These are phyloP conservation scores for Tolmerus cingulatus DNA, from an alignment of 2,888 invertebrate genomes.

Conservation along the genomic window DNA sequence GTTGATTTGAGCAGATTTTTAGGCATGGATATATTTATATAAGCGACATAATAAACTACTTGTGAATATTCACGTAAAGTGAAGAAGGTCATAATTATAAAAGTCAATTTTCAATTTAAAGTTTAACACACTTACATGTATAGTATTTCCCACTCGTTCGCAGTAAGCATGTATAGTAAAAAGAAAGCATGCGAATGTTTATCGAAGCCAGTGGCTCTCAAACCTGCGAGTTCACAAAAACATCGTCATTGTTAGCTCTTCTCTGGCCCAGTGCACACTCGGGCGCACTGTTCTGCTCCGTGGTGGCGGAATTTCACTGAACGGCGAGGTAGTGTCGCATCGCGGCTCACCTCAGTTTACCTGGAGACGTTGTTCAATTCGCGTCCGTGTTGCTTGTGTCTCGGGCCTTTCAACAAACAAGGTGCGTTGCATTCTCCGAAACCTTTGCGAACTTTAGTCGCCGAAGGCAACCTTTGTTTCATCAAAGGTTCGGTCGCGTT, in stretches of 20 bases:
- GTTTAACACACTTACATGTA: neutral
- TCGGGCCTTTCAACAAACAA: neutral
- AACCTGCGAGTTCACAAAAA: neutral
- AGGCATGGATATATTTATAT: too few species aligned
- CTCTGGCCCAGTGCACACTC: neutral
- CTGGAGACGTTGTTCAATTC: conserved; percentile 26
- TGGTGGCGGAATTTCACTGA: neutral
- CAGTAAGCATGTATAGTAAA: neutral
- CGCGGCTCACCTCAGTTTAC: conserved; percentile 26
- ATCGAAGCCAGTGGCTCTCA: conserved; percentile 11
- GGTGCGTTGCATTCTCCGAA: neutral
- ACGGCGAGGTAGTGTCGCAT: neutral
- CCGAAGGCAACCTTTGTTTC: neutral
- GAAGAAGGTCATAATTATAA: neutral
- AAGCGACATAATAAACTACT: neutral
- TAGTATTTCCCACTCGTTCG: too few species aligned
- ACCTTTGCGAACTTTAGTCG: neutral
- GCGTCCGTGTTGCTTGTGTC: neutral
- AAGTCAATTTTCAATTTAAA: neutral
- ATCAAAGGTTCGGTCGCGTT: neutral
- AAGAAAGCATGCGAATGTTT: neutral
- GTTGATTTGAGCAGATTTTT: too few species aligned
- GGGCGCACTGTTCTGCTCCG: neutral
- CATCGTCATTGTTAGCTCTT: neutral
- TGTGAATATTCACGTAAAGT: neutral